Evolutionary conservation across 1,140 invertebrate species (phyloP), one percentile per base, ranked within the genome.

Genomic region (Penaeus japonicus): DNA sequence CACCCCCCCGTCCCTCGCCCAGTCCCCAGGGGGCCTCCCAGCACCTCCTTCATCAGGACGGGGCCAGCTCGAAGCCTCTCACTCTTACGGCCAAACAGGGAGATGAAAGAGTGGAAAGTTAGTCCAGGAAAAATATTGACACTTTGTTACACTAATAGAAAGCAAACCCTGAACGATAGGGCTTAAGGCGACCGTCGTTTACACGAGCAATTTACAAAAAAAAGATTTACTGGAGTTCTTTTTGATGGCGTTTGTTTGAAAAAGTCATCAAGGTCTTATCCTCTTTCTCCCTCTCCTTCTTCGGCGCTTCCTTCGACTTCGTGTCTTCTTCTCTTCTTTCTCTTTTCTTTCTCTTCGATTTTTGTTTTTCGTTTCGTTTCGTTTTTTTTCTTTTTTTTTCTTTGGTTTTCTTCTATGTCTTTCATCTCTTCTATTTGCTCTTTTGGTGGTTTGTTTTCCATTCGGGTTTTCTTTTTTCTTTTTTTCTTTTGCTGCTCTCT

Each of bases 91-190:
- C 79, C 32, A 5, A 32, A 55, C 80, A 47, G 7, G 22, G 59
- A 81, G 86, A 87, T 87, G 86, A 87, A 87, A 87, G 86, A 24
- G 24, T n/a, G 18, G 79, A 82, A 87, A 87, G 86, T 87, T 87
- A 75, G 79, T 70, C 65, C 86, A 55, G 86, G 86, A 87, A 87
- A 87, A 87, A 87, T 87, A 87, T 87, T 87, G 79, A 87, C 86
- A 87, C 86, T 87, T 87, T 87, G 86, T 87, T 87, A 87, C 86
- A 55, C 79, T 87, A 87, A 87, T 87, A 87, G 86, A 87, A 87
- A 87, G 86, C 86, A 87, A 87, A 87, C 86, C 86, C 62, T 20
- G 79, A 53, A 53, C 79, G 86, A 87, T 87, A 87, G 86, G 86
- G 79, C 80, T 82, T 82, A 75, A 87, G 86, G 54, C 79, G 59